These are phyloP conservation scores for Seriola dumerili DNA, from an alignment of 2,113 vertebrate species.

Conservation along the genomic window DNA sequence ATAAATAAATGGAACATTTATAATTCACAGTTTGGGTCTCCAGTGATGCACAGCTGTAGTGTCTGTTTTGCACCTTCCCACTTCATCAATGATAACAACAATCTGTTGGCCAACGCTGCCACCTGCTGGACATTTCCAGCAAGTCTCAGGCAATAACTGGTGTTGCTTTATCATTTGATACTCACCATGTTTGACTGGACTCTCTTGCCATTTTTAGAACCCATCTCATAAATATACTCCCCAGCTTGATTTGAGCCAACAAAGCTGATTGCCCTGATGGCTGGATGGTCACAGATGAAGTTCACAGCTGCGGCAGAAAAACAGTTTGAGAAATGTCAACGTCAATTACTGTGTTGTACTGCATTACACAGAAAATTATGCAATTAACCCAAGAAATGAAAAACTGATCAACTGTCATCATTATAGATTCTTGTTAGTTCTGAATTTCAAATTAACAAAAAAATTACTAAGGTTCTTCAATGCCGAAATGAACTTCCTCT, in stretches of 20 bases:
- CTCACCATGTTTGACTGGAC: constrained; percentile 98
- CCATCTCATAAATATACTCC: constrained; percentile 97
- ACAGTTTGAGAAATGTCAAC: not conserved
- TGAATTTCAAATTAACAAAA: too few relatives aligned
- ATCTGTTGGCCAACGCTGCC: constrained; percentile 73
- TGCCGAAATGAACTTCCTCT: not conserved
- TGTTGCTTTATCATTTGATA: not conserved
- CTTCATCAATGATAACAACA: too few relatives aligned
- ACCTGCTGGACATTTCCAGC: constrained; percentile 67
- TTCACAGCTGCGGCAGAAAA: constrained; percentile 90
- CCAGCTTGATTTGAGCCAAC: constrained; percentile 98
- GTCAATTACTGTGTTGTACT: not conserved
- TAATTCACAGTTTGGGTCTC: not conserved
- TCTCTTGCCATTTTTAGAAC: constrained; percentile 95
- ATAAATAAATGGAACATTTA: constrained; percentile 3
- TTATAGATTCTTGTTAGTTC: not conserved
- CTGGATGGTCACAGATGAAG: constrained; percentile 97
- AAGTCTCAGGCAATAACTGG: not conserved
- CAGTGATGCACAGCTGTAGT: constrained; percentile 42
- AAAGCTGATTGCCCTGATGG: constrained; percentile 97
- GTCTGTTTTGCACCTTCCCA: constrained; percentile 17
- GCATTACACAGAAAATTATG: not conserved
- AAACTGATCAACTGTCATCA: not conserved
- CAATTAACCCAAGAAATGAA: not conserved
- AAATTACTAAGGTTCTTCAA: not conserved